Percentiles rank a stretch among this genome's conserved stretches.
Conservation (phyloP, 2,797 vertebrate genomes). For the Sparidentex hasta region DNA sequence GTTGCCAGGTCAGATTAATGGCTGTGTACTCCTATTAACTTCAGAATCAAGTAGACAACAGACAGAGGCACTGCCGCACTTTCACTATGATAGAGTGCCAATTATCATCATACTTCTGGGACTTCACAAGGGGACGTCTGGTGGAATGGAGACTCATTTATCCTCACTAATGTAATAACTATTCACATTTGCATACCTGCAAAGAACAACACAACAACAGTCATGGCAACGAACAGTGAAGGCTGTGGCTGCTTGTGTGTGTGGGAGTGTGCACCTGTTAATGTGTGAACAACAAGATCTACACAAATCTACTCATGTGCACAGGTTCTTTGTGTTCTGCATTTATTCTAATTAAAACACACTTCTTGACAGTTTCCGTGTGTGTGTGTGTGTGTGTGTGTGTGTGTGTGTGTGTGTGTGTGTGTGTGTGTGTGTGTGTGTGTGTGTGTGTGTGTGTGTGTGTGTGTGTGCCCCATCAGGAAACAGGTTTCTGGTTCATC, state of each 20-base stretch:
- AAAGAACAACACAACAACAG: constrained; percentile 38
- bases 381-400: too few species aligned
- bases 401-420: background rate
- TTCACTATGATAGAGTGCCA: constrained; percentile 58
- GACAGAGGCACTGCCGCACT: constrained; percentile 9
- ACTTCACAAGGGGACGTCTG: constrained; percentile 31
- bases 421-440: constrained; percentile 21
- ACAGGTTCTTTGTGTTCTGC: background rate
- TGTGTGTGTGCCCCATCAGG: constrained; percentile 82
- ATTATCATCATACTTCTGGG: constrained; percentile 56
- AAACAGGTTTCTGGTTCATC: constrained; percentile 98
- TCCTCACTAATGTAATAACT: constrained; percentile 44
- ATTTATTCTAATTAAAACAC: background rate
- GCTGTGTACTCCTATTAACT: constrained; percentile 54
- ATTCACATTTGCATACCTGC: constrained; percentile 54
- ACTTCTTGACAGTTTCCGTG: background rate
- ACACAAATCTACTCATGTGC: background rate
- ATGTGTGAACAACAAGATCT: background rate
- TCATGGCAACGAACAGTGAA: constrained; percentile 13
- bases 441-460: background rate
- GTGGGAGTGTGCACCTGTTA: background rate
- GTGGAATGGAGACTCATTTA: constrained; percentile 26
- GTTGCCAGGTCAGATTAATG: constrained; percentile 69
- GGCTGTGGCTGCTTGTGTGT: background rate
- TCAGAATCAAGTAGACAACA: constrained; percentile 56